These are phyloP conservation scores for Phainopepla nitens DNA, from an alignment of 2,113 vertebrate species.

Conservation along the genomic window DNA sequence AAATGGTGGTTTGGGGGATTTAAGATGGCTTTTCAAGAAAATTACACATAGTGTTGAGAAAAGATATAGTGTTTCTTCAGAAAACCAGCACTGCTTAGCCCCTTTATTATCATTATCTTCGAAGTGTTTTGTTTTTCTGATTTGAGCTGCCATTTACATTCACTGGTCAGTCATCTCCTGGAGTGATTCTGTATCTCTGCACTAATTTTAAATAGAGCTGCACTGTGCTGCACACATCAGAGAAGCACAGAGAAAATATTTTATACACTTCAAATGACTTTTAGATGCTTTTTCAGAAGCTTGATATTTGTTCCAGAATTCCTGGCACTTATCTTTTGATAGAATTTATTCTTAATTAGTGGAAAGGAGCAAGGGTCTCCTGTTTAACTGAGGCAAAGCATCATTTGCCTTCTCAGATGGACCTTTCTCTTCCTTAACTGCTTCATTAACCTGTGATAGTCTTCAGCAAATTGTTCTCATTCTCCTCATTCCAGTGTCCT, in stretches of 20 bases:
- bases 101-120: not conserved
- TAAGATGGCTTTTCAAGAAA: not conserved
- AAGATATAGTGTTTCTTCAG: not conserved
- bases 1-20: fast-evolving
- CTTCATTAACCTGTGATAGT: not conserved
- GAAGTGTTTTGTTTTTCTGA: not conserved
- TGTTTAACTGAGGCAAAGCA: not conserved
- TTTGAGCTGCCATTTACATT: not conserved
- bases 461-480: not conserved
- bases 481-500: not conserved
- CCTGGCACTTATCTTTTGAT: not conserved
- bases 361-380: not conserved
- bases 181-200: not conserved
- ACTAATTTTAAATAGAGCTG: not conserved
- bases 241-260: not conserved
- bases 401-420: not conserved
- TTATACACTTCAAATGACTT: not conserved
- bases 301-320: not conserved
- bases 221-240: not conserved
- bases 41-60: not conserved
- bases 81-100: not conserved
- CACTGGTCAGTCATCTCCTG: not conserved
- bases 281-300: not conserved
- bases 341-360: not conserved
- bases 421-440: not conserved